phyloP scores from a whole-genome alignment of 2,797 vertebrate genomes.

The Artibeus jamaicensis region DNA sequence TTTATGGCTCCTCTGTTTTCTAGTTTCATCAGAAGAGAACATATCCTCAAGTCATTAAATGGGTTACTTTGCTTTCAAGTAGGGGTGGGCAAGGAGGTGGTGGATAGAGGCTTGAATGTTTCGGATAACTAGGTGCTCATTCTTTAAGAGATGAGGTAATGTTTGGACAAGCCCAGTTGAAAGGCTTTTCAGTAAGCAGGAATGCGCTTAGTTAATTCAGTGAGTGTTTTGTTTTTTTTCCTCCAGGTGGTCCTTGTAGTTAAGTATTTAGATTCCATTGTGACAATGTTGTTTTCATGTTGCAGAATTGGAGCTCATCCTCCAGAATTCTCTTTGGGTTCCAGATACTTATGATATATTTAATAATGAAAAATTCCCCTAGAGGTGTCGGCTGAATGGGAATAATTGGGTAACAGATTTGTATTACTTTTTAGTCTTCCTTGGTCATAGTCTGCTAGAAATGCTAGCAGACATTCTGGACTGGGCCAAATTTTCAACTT shows the following conservation, averaged over 20 bases:
- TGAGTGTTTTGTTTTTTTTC: neutral
- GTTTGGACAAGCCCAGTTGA: neutral
- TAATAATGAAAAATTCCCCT: conserved; percentile 16
- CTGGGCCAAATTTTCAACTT: neutral
- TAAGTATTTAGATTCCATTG: neutral
- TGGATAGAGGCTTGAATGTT: neutral
- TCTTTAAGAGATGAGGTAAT: conserved; percentile 12
- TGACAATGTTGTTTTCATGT: neutral
- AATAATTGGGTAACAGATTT: neutral
- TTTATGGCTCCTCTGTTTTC: neutral
- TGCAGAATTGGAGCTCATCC: neutral
- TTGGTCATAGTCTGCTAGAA: neutral
- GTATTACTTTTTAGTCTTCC: neutral
- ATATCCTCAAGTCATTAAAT: neutral
- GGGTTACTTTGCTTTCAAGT: neutral
- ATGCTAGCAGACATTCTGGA: neutral
- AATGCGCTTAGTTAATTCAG: neutral
- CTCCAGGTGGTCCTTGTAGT: neutral
- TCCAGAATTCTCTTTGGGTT: conserved; percentile 21
- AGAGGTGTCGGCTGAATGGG: neutral
- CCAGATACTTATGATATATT: neutral
- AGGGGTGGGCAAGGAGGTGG: neutral
- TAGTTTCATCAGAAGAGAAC: neutral
- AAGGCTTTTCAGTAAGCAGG: neutral
- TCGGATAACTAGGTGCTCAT: neutral